phyloP scores from a whole-genome alignment of 2,797 vertebrate genomes.

The Vespertilio murinus region DNA sequence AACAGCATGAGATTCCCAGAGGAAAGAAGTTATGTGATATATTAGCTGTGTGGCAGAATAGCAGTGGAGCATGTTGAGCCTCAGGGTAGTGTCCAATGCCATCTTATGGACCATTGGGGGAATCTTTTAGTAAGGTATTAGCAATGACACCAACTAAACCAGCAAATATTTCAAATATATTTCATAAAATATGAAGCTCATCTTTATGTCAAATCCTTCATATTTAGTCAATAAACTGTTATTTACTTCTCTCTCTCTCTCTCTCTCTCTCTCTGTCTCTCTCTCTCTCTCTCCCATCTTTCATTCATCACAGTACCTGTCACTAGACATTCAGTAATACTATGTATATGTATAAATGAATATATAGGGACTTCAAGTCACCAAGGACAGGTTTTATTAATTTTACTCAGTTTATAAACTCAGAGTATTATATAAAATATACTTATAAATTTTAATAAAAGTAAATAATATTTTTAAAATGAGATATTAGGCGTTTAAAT shows the following conservation, averaged over 20 bases:
- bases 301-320: background rate
- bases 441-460: background rate
- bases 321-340: background rate
- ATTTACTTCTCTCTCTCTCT: background rate
- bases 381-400: background rate
- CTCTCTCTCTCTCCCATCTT: background rate
- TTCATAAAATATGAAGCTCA: background rate
- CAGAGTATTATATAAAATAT: background rate
- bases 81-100: fast-evolving
- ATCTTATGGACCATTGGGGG: background rate
- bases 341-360: background rate
- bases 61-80: background rate
- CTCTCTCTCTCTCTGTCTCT: no score
- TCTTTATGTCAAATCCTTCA: background rate
- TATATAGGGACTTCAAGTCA: background rate
- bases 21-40: background rate
- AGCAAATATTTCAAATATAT: background rate
- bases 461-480: background rate
- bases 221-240: background rate
- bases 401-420: slow-evolving; percentile 13
- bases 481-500: background rate
- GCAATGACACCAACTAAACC: background rate
- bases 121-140: background rate
- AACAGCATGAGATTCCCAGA: background rate
- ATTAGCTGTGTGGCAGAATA: background rate